These are phyloP conservation scores for Spinus olivaceus DNA, from an alignment of 2,797 vertebrate species.

Conservation along the genomic window DNA sequence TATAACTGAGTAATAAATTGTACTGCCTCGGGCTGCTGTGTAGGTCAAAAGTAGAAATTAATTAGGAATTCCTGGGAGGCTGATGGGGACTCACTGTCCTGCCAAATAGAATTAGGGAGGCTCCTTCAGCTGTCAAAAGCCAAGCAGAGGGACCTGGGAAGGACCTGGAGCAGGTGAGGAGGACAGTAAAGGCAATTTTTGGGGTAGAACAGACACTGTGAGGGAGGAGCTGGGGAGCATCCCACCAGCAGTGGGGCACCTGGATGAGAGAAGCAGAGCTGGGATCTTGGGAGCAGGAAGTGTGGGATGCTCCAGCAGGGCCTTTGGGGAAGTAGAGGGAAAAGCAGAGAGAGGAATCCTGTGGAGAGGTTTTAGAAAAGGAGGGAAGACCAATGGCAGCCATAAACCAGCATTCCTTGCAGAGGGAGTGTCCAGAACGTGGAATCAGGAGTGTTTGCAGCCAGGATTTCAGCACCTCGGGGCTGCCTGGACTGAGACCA, in stretches of 20 bases:
- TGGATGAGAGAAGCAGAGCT: not conserved
- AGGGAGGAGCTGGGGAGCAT: not conserved
- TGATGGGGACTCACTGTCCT: conserved; percentile 1
- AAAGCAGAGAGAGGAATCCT: not conserved
- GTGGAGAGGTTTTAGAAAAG: not conserved
- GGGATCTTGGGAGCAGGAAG: not conserved
- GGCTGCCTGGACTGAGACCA: not conserved
- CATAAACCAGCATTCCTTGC: not conserved
- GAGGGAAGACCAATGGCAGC: not conserved
- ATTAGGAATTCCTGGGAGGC: conserved; percentile 23
- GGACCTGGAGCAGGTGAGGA: not conserved
- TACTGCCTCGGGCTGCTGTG: not conserved
- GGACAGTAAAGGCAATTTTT: not conserved
- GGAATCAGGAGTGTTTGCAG: not conserved
- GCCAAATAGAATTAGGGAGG: not conserved
- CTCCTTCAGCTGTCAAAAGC: not conserved
- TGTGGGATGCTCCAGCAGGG: fast-evolving
- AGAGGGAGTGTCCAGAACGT: not conserved
- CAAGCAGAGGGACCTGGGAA: not conserved
- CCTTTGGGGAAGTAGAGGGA: not conserved
- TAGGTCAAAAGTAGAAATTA: conserved; percentile 21
- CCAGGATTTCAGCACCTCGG: not conserved
- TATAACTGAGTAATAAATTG: not conserved
- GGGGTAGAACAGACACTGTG: not conserved
- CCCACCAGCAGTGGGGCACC: not conserved